These are phyloP conservation scores for Drosophila barbarae DNA, from an alignment of 2,888 invertebrate genomes.

Conservation along the genomic window DNA sequence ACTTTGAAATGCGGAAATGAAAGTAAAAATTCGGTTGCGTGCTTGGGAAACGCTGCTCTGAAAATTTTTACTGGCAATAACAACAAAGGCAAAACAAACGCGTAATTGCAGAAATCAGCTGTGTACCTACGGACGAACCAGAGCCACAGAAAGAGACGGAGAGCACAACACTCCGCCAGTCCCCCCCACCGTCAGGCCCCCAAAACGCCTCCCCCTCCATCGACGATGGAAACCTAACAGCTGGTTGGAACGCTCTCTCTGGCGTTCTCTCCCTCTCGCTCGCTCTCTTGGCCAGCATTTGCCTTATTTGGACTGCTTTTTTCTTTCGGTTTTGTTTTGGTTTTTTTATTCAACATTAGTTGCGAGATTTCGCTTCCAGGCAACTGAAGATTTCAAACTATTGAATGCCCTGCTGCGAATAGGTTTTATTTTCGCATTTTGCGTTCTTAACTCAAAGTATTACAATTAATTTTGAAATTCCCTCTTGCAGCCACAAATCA, in stretches of 20 bases:
- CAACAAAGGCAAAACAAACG: slow-evolving; percentile 68
- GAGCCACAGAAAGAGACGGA: slow-evolving; percentile 46
- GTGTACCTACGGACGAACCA: slow-evolving; percentile 73
- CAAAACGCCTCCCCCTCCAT: slow-evolving; percentile 13
- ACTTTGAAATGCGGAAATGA: slow-evolving; percentile 60
- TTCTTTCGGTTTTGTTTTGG: slow-evolving; percentile 61
- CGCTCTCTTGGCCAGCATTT: slow-evolving; percentile 30
- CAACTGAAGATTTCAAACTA: background rate
- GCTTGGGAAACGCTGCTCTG: slow-evolving; percentile 49
- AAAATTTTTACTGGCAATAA: slow-evolving; percentile 57
- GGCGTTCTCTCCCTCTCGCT: slow-evolving; percentile 9
- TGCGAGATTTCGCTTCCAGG: slow-evolving; percentile 9
- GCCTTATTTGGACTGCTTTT: slow-evolving; percentile 37
- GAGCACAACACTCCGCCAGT: slow-evolving; percentile 51
- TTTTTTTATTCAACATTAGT: slow-evolving; percentile 35
- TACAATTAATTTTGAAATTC: slow-evolving; percentile 54
- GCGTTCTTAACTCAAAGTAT: slow-evolving; percentile 4
- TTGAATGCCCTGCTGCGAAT: slow-evolving; percentile 2
- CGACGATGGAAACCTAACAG: slow-evolving; percentile 35
- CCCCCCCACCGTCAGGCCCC: slow-evolving; percentile 18
- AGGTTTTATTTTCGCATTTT: slow-evolving; percentile 1
- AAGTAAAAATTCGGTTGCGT: slow-evolving; percentile 59
- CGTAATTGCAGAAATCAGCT: slow-evolving; percentile 79
- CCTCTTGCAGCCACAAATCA: slow-evolving; percentile 47
- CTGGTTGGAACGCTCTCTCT: slow-evolving; percentile 30